These are phyloP conservation scores for Oxyura jamaicensis DNA, from an alignment of 2,113 vertebrate species.

Conservation along the genomic window DNA sequence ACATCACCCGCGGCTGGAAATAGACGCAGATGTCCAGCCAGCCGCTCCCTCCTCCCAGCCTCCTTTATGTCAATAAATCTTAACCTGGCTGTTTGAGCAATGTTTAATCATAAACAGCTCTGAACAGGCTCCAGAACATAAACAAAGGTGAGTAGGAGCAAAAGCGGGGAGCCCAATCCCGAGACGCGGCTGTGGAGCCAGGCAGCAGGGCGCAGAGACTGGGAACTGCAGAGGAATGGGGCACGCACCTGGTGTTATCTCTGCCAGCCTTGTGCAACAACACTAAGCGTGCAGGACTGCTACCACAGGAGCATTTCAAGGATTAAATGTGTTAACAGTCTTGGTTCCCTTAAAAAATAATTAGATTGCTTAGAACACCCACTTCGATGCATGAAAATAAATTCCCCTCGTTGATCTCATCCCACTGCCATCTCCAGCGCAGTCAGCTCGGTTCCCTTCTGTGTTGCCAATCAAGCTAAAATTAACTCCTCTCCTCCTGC, in stretches of 20 bases:
- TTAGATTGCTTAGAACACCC: constrained; percentile 38
- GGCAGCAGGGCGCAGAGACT: background rate
- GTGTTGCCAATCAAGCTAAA: constrained; percentile 58
- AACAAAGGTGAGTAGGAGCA: constrained; percentile 22
- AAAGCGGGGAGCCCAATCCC: background rate
- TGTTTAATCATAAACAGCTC: constrained; percentile 71
- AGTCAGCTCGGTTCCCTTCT: constrained; percentile 52
- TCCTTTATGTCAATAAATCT: constrained; percentile 59
- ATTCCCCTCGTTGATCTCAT: constrained; percentile 48
- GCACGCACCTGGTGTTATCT: background rate
- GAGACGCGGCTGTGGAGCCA: background rate
- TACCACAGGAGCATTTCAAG: constrained; percentile 8
- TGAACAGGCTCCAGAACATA: constrained; percentile 2
- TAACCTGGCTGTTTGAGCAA: constrained; percentile 50
- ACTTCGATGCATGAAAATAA: constrained; percentile 55
- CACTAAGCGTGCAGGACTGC: background rate
- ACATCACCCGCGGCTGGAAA: constrained; percentile 18
- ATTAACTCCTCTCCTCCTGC: constrained; percentile 49
- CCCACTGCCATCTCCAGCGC: constrained; percentile 15
- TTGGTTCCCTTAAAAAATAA: constrained; percentile 6
- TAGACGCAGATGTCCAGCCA: background rate
- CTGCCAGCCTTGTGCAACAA: background rate
- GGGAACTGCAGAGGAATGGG: background rate
- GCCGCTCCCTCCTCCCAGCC: constrained; percentile 19
- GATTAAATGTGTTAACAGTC: constrained; percentile 29